A percentile compares a stretch with the other conserved stretches of the same genome.
These are phyloP conservation scores for Euzophera pinguis DNA, from an alignment of 2,888 invertebrate species.

Conservation along the genomic window DNA sequence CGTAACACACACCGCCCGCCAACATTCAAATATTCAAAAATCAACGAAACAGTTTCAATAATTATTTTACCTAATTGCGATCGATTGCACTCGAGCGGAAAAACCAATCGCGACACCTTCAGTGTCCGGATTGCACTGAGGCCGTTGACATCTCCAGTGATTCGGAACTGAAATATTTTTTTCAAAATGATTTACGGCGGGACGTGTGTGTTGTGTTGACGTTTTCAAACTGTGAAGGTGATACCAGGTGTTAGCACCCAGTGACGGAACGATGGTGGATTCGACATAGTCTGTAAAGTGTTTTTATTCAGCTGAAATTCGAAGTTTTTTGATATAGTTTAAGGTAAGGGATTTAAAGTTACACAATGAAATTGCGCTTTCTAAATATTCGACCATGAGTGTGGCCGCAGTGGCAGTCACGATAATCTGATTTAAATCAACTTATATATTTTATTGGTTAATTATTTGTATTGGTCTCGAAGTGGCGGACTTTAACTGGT, in stretches of 20 bases:
- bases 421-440: constrained; percentile 50
- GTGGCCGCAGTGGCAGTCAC: constrained; percentile 52
- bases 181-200: constrained; percentile 62
- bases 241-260: constrained; percentile 50
- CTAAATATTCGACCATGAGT: constrained; percentile 74
- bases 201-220: constrained; percentile 54
- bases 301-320: constrained; percentile 44
- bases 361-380: constrained; percentile 71
- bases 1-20: constrained; percentile 71
- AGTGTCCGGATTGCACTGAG: constrained; percentile 67
- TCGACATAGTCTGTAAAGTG: constrained; percentile 63
- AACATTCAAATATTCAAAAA: constrained; percentile 35
- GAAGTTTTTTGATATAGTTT: constrained; percentile 42
- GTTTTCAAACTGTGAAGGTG: constrained; percentile 59
- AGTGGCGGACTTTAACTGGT: constrained; percentile 29
- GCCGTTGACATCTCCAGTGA: constrained; percentile 65
- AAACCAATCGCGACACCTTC: constrained; percentile 59
- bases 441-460: constrained; percentile 41
- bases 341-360: constrained; percentile 55
- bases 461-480: constrained; percentile 28
- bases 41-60: constrained; percentile 34
- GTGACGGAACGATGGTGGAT: constrained; percentile 73
- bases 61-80: constrained; percentile 56
- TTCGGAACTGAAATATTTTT: constrained; percentile 45
- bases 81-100: constrained; percentile 62